Evolutionary conservation across 2,113 vertebrate genomes (phyloP), one percentile per base, ranked within the genome.

Genomic region (Holacanthus passer): DNA sequence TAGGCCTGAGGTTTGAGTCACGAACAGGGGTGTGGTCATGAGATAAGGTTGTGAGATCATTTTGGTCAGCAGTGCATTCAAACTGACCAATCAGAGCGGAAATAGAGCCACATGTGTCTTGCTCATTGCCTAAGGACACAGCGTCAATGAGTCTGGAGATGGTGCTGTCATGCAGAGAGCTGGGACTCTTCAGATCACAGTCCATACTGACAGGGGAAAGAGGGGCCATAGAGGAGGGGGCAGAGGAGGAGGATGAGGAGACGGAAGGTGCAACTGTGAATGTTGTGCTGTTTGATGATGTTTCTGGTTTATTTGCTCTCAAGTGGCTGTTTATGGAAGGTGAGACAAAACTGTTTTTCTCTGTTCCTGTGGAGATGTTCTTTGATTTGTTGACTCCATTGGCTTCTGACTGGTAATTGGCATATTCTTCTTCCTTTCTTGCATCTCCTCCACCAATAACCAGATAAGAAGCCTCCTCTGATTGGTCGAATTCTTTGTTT

Each of bases 111-210:
- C 94, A 94, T 0, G 95, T 89, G 86, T 97, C 96, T 0, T 93
- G 94, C 67, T 95, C 96, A 1, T 94, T 95, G 1, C 84, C 91
- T 31, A 97, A 87, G 20, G 97, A 97, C 27, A 97, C 95, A 3
- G 96, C 95, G 64, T 97, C 97, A 72, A 99, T 98, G 27, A 99
- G 96, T 83, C 93, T 95, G 81, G 98, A 99, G 82, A 99, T 94
- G 39, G 95, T 94, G 87, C 96, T 96, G 76, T 98, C 97, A 62
- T 96, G 95, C 62, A 96, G 83, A 75, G 94, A 89, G 29, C 59
- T 68, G 0, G 80, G 82, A 67, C 94, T 95, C 45, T 89, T 95
- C 37, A 94, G 83, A 50, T 92, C 87, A 32, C 17, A 64, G 60
- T 88, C 88, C 2, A 89, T 48, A 60, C 71, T 31, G 0, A 88